phyloP scores from a whole-genome alignment of 2,113 vertebrate species.

The zebrafish (Danio rerio) region DNA sequence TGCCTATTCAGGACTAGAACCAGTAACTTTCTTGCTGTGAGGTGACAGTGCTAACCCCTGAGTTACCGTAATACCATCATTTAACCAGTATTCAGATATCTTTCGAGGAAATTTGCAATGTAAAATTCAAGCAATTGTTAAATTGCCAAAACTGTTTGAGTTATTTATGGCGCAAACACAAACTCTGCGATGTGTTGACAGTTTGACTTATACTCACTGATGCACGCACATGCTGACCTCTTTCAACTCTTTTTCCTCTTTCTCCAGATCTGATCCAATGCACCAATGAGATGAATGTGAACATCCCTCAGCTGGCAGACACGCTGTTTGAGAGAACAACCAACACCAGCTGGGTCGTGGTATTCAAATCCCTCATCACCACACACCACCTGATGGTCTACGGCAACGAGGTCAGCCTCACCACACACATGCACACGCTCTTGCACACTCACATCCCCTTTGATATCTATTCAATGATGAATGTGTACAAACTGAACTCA shows the following conservation, averaged over 20 bases:
- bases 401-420: conserved; percentile 86
- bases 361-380: conserved; percentile 91
- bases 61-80: too few relatives aligned
- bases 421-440: neutral
- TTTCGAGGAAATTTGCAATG: neutral
- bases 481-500: neutral
- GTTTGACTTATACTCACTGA: neutral
- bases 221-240: neutral
- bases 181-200: neutral
- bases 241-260: neutral
- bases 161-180: neutral
- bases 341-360: conserved; percentile 93
- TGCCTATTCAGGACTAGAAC: too few relatives aligned
- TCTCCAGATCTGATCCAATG: conserved; percentile 87
- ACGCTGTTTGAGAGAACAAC: conserved; percentile 91
- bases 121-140: neutral
- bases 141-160: neutral
- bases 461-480: neutral
- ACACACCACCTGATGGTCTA: conserved; percentile 93
- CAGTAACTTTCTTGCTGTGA: too few relatives aligned
- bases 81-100: neutral
- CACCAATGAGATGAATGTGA: conserved; percentile 94
- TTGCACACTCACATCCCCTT: neutral
- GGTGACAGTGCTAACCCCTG: too few relatives aligned
- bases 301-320: conserved; percentile 91